These are phyloP conservation scores for Ericerus pela DNA, from an alignment of 1,140 invertebrate species.

Conservation along the genomic window DNA sequence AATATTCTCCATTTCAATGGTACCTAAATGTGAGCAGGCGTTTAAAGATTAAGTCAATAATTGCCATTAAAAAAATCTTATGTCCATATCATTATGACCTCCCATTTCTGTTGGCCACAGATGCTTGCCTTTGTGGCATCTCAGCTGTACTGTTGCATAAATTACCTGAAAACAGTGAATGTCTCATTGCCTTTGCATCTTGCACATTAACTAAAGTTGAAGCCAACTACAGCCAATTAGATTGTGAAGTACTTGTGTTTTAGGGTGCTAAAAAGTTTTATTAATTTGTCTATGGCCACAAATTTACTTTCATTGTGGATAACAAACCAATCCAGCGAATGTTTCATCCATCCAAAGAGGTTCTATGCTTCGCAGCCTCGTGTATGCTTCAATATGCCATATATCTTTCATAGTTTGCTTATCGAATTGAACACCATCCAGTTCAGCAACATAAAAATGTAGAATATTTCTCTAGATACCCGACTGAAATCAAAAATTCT, in stretches of 20 bases:
- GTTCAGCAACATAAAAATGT: too few species aligned
- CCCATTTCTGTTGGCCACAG: conserved; percentile 31
- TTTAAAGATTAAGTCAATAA: conserved; percentile 25
- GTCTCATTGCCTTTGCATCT: conserved; percentile 33
- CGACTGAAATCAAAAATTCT: too few species aligned
- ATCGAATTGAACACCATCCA: too few species aligned
- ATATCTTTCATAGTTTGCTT: too few species aligned
- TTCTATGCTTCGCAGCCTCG: conserved; percentile 24
- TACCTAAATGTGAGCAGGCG: conserved; percentile 19
- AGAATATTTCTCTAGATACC: too few species aligned
- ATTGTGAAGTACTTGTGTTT: conserved; percentile 35
- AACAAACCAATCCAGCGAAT: conserved; percentile 32
- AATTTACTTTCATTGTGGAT: conserved; percentile 32
- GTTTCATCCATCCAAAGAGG: conserved; percentile 28
- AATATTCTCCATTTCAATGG: conserved; percentile 18
- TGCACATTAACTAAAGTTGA: conserved; percentile 31
- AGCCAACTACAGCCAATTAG: conserved; percentile 32
- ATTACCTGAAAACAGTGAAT: conserved; percentile 27
- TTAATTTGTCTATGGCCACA: conserved; percentile 32
- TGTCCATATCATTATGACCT: conserved; percentile 29
- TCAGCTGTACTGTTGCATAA: conserved; percentile 34
- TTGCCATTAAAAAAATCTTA: conserved; percentile 24
- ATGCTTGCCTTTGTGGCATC: conserved; percentile 36
- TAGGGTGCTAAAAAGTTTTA: conserved; percentile 34
- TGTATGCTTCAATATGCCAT: conserved; percentile 29